Percentiles rank a stretch among this genome's conserved stretches.
phyloP scores from a whole-genome alignment of 2,888 invertebrate genomes.

The Tachystola acroxantha region DNA sequence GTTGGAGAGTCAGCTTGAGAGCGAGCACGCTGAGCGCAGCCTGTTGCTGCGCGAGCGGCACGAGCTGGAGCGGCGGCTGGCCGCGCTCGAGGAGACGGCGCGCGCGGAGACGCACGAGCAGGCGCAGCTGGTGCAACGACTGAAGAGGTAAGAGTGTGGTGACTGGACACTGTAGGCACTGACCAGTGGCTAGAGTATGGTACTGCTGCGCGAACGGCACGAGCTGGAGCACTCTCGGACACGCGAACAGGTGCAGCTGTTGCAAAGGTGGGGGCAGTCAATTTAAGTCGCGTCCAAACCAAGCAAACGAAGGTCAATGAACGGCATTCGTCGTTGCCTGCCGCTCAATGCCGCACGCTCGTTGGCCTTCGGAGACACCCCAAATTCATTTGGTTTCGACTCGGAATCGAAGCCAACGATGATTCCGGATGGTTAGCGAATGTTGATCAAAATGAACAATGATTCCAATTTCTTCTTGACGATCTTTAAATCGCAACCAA shows the following conservation, averaged over 20 bases:
- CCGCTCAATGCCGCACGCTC: no score
- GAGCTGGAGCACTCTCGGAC: slow-evolving; percentile 90
- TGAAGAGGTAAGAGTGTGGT: slow-evolving; percentile 79
- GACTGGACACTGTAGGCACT: not conserved
- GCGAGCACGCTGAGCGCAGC: slow-evolving; percentile 95
- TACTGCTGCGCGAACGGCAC: slow-evolving; percentile 91
- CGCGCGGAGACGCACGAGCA: slow-evolving; percentile 86
- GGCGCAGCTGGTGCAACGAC: slow-evolving; percentile 82
- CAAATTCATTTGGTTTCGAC: no score
- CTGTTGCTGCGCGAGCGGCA: slow-evolving; percentile 91
- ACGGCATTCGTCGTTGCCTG: no score
- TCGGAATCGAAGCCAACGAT: no score
- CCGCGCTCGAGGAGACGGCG: slow-evolving; percentile 87
- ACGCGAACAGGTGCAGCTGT: slow-evolving; percentile 84
- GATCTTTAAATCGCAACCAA: no score
- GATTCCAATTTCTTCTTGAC: no score
- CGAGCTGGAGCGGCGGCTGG: slow-evolving; percentile 91
- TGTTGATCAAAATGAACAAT: no score
- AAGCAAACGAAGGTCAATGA: no score
- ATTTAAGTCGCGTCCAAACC: no score
- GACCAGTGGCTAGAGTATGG: not conserved
- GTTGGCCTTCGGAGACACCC: no score
- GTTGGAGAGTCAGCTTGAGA: slow-evolving; percentile 93
- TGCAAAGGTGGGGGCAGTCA: slow-evolving; percentile 85
- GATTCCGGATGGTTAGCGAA: no score